Evolutionary conservation across 2,888 invertebrate species (phyloP), one percentile per base, ranked within the genome.

Genomic region (Pterostichus niger): DNA sequence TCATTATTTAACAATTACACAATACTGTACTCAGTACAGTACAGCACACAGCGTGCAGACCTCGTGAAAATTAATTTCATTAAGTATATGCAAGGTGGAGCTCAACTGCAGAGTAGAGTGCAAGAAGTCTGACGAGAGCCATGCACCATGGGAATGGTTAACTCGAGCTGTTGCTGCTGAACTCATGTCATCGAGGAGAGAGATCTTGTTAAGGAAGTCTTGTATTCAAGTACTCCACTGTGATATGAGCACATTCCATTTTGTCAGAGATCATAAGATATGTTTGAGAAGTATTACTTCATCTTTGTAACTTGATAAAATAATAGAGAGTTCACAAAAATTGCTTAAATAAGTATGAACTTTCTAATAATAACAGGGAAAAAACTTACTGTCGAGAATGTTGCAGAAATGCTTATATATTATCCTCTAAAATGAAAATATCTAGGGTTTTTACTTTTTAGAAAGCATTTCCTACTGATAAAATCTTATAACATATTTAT

Each of bases 1-100:
- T 78, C 78, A 78, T 78, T 78, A 78, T 24, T 78, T 78, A 78
- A 78, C 78, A 78, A 78, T 78, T 78, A 78, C 78, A 78, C 78
- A 78, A 78, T 78, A 78, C 44, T 78, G 54, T 78, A 61, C 61
- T 78, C 56, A 78, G 59, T 17, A 61, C 10, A 17, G 46, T 78
- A 24, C 35, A 5, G 35, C 35, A 35, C 24, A 40, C 40, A 40
- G 9, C 40, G 46, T 46, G 44, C 78, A 56, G 59, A 78, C 33
- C 40, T 59, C 40, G 59, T 59, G 61, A 61, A 78, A 78, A 78
- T 78, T 78, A 78, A 78, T 78, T 78, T 78, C 78, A 78, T 78
- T 78, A 78, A 61, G 78, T 61, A 61, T 78, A 61, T 78, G 61
- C 68, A 71, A 56, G 56, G 46, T 78, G 24, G 24, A 24, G 24